These are phyloP conservation scores for Tubiluchus corallicola DNA, from an alignment of 2,888 invertebrate genomes.

Conservation along the genomic window DNA sequence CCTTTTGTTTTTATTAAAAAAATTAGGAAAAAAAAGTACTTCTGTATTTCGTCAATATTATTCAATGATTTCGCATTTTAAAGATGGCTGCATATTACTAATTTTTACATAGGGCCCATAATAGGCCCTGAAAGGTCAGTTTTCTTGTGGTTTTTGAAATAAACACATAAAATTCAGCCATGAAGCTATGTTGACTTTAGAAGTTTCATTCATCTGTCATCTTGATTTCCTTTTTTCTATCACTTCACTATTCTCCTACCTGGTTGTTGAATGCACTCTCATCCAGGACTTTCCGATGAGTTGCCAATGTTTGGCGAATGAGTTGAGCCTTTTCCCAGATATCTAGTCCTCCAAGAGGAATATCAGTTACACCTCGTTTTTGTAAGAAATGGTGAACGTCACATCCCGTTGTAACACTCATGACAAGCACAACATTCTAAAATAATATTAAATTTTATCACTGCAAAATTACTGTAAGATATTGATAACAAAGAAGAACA, in stretches of 20 bases:
- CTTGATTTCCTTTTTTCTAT: conserved; percentile 6
- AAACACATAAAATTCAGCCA: neutral
- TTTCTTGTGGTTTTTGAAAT: too few relatives aligned
- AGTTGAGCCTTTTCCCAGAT: conserved; percentile 25
- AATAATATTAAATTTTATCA: too few relatives aligned
- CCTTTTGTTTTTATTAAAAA: too few relatives aligned
- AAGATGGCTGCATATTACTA: too few relatives aligned
- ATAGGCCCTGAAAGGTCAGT: too few relatives aligned
- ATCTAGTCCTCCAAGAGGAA: conserved; percentile 21
- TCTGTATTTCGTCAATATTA: too few relatives aligned
- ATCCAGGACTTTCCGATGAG: conserved; percentile 27
- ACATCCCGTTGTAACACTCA: conserved; percentile 20
- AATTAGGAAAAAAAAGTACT: too few relatives aligned
- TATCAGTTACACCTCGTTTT: conserved; percentile 14
- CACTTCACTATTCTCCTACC: conserved; percentile 16
- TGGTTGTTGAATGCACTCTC: conserved; percentile 31
- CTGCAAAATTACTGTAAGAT: too few relatives aligned
- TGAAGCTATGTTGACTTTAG: conserved; percentile 7
- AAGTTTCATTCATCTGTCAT: too few relatives aligned
- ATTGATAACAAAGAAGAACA: too few relatives aligned
- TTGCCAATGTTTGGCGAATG: conserved; percentile 21
- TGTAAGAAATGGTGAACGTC: conserved; percentile 18
- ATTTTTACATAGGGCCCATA: too few relatives aligned
- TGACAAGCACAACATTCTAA: conserved; percentile 27
- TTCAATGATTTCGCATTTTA: too few relatives aligned